phyloP scores from a whole-genome alignment of 2,797 vertebrate genomes.

The Bovichtus variegatus region DNA sequence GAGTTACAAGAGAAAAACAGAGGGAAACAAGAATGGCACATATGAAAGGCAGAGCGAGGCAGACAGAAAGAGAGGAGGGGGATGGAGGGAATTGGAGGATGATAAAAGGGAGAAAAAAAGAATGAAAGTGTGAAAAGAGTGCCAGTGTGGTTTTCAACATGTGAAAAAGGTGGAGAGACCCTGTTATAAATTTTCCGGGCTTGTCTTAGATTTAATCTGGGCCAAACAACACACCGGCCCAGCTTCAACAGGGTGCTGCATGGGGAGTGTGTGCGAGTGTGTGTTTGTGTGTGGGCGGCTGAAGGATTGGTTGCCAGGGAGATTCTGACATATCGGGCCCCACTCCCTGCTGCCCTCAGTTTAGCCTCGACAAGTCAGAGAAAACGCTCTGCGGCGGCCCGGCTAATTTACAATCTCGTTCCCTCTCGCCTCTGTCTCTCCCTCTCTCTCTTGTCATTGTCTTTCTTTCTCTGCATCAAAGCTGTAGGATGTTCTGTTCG shows the following conservation, averaged over 20 bases:
- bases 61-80: constrained; percentile 15
- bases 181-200: constrained; percentile 62
- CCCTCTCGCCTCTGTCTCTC: constrained; percentile 31
- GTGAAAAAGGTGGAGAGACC: constrained; percentile 45
- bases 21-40: constrained; percentile 25
- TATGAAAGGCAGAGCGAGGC: constrained; percentile 33
- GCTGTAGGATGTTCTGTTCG: constrained; percentile 13
- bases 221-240: constrained; percentile 65
- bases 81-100: constrained; percentile 6
- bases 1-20: constrained; percentile 38
- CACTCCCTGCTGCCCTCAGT: constrained; percentile 86
- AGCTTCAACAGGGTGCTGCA: constrained; percentile 58
- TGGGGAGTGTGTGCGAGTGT: constrained; percentile 43
- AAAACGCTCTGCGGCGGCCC: constrained; percentile 73
- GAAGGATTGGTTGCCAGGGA: constrained; percentile 86
- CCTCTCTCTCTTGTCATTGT: constrained; percentile 14
- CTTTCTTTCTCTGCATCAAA: constrained; percentile 32
- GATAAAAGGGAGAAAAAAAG: constrained; percentile 25
- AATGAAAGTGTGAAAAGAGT: constrained; percentile 47
- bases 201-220: constrained; percentile 77
- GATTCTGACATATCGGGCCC: constrained; percentile 85
- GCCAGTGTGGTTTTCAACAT: constrained; percentile 37
- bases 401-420: constrained; percentile 81
- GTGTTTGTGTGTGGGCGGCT: constrained; percentile 66
- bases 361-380: constrained; percentile 86